Conservation (phyloP, 2,113 vertebrate species). For the Herpailurus yagouaroundi region DNA sequence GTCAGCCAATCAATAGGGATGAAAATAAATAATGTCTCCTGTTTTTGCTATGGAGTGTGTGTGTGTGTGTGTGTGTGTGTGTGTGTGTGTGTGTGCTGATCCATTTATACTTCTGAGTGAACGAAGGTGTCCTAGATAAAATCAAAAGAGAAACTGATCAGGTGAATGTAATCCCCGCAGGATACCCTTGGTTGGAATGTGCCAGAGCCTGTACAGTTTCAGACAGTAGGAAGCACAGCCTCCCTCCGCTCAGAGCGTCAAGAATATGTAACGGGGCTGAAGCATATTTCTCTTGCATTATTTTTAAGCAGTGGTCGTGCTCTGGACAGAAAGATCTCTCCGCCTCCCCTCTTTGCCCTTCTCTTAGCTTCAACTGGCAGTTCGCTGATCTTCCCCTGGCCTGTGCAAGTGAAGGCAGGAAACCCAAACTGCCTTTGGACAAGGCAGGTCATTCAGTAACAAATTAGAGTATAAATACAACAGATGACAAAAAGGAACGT, state of each 20-base stretch:
- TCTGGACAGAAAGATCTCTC: neutral
- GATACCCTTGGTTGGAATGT: neutral
- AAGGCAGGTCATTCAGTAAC: neutral
- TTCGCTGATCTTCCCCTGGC: neutral
- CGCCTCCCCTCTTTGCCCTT: neutral
- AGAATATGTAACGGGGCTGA: neutral
- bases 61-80: neutral
- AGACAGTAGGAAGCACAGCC: neutral
- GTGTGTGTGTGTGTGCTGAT: neutral
- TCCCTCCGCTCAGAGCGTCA: neutral
- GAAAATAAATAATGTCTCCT: neutral
- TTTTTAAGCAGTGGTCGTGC: neutral
- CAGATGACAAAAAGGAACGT: neutral
- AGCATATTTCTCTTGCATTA: neutral
- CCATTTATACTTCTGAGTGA: neutral
- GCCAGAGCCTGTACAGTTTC: neutral
- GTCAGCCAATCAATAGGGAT: neutral
- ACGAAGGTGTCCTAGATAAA: neutral
- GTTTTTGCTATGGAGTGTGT: neutral
- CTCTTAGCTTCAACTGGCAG: neutral
- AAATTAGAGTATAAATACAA: neutral
- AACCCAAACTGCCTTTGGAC: neutral
- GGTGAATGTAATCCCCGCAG: neutral
- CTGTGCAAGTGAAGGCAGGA: neutral
- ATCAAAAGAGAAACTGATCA: neutral